Evolutionary conservation across 2,888 invertebrate species (phyloP), one percentile per base, ranked within the genome.

Genomic region (Endomychus coccineus): DNA sequence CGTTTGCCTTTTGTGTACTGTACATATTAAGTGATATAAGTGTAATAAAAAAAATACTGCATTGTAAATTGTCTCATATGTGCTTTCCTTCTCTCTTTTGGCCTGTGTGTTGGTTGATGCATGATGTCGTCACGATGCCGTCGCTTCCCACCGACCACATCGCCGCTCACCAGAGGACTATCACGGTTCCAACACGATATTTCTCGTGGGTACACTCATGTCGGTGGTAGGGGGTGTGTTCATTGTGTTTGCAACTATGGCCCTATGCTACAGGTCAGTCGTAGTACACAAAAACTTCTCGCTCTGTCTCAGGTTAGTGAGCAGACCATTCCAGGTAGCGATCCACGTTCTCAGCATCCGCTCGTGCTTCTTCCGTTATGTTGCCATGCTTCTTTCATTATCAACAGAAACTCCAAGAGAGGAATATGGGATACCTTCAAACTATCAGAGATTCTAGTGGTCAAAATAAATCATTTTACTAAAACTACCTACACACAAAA

Each of bases 251-350:
- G 90, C 92, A 78, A 84, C 90, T 80, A 86, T 92, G 86, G 92
- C 92, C 78, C 86, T 92, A 80, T 92, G 92, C 87, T 92, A 92
- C 88, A 89, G 91, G 89, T 90, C 89, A 88, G 89, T 89, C 81
- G 89, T 89, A 85, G 89, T 90, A 83, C 88, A 90, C 87, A 88
- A 87, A 87, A 89, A 88, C 86, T 86, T 88, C 87, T 88, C 86
- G 84, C 86, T 88, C 82, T 89, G 89, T 83, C 86, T 89, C 85
- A 89, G 89, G 89, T 90, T 88, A 89, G 89, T 89, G 83, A 84
- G 82, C 80, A 76, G 77, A 78, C 71, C 71, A 72, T 51, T 52
- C 75, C 76, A 77, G 77, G 77, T 77, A 77, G 77, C 75, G 58
- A 61, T 59, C 58, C 59, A 61, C 62, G 59, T 61, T 59, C 54